phyloP scores from a whole-genome alignment of 53 echinoderm and acorn worm genomes.

The Luidia sarsii region DNA sequence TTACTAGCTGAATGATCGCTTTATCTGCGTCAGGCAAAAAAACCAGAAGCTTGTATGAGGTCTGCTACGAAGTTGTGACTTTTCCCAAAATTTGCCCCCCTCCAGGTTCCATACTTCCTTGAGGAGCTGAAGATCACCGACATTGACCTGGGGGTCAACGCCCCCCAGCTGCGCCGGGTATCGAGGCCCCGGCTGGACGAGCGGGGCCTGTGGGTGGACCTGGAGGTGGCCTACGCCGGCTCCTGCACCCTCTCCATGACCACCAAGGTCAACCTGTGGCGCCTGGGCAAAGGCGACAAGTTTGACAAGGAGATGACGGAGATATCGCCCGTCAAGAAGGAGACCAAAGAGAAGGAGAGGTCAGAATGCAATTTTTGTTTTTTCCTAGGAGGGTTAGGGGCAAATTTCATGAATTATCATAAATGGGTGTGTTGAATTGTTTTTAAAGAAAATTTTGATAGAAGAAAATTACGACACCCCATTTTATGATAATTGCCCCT shows the following conservation, averaged over 20 bases:
- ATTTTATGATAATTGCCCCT: too few relatives aligned
- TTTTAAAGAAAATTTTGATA: too few relatives aligned
- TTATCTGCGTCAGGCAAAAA: background rate
- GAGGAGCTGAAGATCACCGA: slow-evolving; percentile 91
- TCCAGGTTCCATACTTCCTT: slow-evolving; percentile 89
- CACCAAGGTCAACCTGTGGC: slow-evolving; percentile 95
- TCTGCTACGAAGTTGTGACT: background rate
- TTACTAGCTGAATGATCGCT: too few relatives aligned
- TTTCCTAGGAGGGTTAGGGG: too few relatives aligned
- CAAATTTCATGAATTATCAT: too few relatives aligned
- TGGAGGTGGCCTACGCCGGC: slow-evolving; percentile 86
- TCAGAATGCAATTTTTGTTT: too few relatives aligned
- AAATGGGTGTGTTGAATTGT: too few relatives aligned
- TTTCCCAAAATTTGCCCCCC: too few relatives aligned
- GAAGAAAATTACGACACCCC: too few relatives aligned
- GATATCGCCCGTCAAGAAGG: slow-evolving; percentile 59
- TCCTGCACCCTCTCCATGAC: slow-evolving; percentile 94
- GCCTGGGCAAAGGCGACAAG: slow-evolving; percentile 72
- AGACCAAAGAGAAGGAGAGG: slow-evolving; percentile 69
- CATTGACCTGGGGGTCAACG: slow-evolving; percentile 88
- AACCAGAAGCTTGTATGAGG: background rate
- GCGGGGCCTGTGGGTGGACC: slow-evolving; percentile 87
- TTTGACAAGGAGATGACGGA: slow-evolving; percentile 84
- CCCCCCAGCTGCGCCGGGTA: slow-evolving; percentile 79
- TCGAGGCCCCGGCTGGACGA: slow-evolving; percentile 76